These are phyloP conservation scores for Cistogaster globosa DNA, from an alignment of 2,888 invertebrate genomes.

Conservation along the genomic window DNA sequence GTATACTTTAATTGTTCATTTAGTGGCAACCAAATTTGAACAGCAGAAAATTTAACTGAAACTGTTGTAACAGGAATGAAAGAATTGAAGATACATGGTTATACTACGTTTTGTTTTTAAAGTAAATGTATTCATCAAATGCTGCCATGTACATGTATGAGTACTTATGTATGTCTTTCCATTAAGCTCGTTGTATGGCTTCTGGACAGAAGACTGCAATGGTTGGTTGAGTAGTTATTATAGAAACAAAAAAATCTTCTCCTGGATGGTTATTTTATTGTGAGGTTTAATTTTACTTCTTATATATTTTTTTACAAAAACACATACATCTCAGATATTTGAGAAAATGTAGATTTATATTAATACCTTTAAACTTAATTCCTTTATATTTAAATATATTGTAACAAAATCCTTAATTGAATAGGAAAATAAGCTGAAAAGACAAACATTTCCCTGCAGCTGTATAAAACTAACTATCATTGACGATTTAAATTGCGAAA, in stretches of 20 bases:
- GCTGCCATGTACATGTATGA: neutral
- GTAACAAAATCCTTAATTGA: too few relatives aligned
- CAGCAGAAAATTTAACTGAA: constrained; percentile 15
- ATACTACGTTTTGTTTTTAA: constrained; percentile 20
- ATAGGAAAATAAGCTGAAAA: too few relatives aligned
- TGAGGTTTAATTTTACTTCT: too few relatives aligned
- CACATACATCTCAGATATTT: too few relatives aligned
- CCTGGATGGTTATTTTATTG: too few relatives aligned
- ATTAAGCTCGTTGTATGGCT: constrained; percentile 10
- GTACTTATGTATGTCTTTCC: neutral
- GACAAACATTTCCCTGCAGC: too few relatives aligned
- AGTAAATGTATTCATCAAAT: constrained; percentile 25
- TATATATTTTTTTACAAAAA: too few relatives aligned
- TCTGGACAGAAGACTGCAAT: constrained; percentile 21
- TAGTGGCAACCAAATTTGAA: neutral
- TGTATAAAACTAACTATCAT: too few relatives aligned
- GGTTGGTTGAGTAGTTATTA: neutral
- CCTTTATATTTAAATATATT: too few relatives aligned
- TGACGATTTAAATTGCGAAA: too few relatives aligned
- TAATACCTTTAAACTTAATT: too few relatives aligned
- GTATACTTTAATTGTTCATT: neutral
- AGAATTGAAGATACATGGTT: constrained; percentile 52
- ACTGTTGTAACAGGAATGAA: constrained; percentile 38
- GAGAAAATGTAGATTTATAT: too few relatives aligned
- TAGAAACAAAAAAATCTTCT: neutral